A percentile compares a stretch with the other conserved stretches of the same genome.
Evolutionary conservation across 1,140 invertebrate species (phyloP).

Genomic region (Drosophila carrolli): DNA sequence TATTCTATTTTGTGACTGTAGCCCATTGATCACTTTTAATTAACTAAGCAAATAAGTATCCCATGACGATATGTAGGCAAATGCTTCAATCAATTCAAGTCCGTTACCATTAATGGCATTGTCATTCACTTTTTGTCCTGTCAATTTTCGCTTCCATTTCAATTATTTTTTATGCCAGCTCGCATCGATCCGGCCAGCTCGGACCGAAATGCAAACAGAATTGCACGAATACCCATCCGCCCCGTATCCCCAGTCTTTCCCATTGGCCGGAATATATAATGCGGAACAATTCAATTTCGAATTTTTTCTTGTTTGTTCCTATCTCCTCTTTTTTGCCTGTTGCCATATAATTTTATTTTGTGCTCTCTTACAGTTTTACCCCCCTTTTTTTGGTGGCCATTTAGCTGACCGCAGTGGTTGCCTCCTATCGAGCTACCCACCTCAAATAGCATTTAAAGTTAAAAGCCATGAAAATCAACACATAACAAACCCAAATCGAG

Average conservation of each 20-base stretch:
- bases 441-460: conserved; percentile 59
- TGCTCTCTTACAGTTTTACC: conserved; percentile 1
- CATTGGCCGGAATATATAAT: conserved; percentile 42
- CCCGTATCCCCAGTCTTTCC: background rate
- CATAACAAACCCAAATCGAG: conserved; percentile 47
- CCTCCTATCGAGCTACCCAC: background rate
- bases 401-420: conserved; percentile 62
- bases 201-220: conserved; percentile 23
- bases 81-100: conserved; percentile 16
- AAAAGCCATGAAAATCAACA: conserved; percentile 69
- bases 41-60: conserved; percentile 27
- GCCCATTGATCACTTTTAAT: conserved; percentile 9
- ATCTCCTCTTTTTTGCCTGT: conserved; percentile 18
- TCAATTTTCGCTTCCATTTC: conserved; percentile 46
- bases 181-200: conserved; percentile 19
- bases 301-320: conserved; percentile 37
- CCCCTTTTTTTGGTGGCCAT: conserved; percentile 51
- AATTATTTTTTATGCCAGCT: conserved; percentile 40
- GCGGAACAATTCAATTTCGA: conserved; percentile 56
- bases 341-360: conserved; percentile 62
- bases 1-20: background rate
- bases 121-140: conserved; percentile 39
- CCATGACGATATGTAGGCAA: background rate
- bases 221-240: background rate
- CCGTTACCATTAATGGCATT: conserved; percentile 28